Evolutionary conservation across 64 coral and sea anemone species (phyloP), one percentile per base, ranked within the genome.

Genomic region (Pachyseris speciosa): DNA sequence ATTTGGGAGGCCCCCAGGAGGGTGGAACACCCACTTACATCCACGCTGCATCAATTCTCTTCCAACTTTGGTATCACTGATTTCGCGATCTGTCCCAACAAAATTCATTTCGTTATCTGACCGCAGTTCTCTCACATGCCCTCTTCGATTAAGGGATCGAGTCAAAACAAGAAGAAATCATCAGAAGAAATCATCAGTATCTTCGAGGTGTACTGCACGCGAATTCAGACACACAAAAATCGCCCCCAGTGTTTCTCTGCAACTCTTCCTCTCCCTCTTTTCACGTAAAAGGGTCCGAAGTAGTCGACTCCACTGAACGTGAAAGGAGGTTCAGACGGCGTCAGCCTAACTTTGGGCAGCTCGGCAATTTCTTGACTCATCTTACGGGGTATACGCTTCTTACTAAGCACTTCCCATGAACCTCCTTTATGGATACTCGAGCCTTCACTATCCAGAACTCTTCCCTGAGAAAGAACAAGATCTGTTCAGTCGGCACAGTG

Each of bases 21-120:
- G 69, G 41, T 92, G 68, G 74, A 94, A 94, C 27, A 86, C 37
- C 91, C 91, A 94, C 29, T 76, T 70, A 83, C 91, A 94, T 28
- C 91, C 91, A 42, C 67, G 60, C 70, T 87, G 41, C 19, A 33
- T 13, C 32, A 87, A 39, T 49, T 94, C 71, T 8, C 45, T 39
- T 37, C 36, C 65, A 13, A 74, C 74, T 58, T 63, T 60, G 33
- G 69, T 37, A 5, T 72, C 69, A n/a, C n/a, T 72, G n/a, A 83
- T 83, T 60, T 83, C 50, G 15, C 50, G 49, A 33, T 83, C 78
- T 5, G 78, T 51, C 58, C 78, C 52, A 39, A 60, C 79, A n/a
- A 83, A 83, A 33, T 80, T 80, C 22, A 26, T 58, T 58, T 49
- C 76, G 24, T 80, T 80, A 11, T 80, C 76, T 0, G 76, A 80